Evolutionary conservation across 2,113 vertebrate genomes (phyloP), one percentile per base, ranked within the genome.

Genomic region (Serinus canaria): DNA sequence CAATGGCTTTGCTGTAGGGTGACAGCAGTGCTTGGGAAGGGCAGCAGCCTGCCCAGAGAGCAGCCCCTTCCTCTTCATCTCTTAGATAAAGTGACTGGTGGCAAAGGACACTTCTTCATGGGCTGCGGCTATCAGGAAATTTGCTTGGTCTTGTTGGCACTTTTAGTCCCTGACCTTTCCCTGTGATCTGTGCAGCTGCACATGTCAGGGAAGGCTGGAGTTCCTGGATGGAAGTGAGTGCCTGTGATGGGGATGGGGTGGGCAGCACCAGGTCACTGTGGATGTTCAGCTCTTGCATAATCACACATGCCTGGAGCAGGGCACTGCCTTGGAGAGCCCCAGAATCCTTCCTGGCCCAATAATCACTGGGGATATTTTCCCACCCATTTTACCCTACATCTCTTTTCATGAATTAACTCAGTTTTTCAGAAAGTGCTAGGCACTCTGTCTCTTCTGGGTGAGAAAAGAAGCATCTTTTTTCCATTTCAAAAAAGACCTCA

Each of bases 231-330:
- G 78, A n/a, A 81, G 30, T 1, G 1, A 58, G 19, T 0, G 0
- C 15, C 24, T 1, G 7, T 0, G 1, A 9, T 1, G 3, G 43
- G 44, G 50, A 39, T 3, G 0, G 33, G 55, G 7, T 4, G 1
- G 18, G 60, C 79, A 89, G 47, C 31, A 67, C 30, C 67, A 30
- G 35, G 19, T 31, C 1, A 3, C 56, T 44, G 53, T 0, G 1
- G 56, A 13, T 49, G 33, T 82, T 63, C 67, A 75, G 25, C 47
- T 56, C 47, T 67, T 46, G 25, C 52, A 35, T 49, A 50, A 63
- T 5, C 8, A 5, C 2, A 2, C 20, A 33, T 7, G 14, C 18
- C 50, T 2, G 2, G 35, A 58, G 31, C 13, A 58, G 46, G 35
- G 20, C 53, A 44, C 8, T 46, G 37, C 23, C 17, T 52, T 43